Evolutionary conservation across 2,113 vertebrate genomes (phyloP), one percentile per base, ranked within the genome.

Genomic region (Taurulus bubalis): DNA sequence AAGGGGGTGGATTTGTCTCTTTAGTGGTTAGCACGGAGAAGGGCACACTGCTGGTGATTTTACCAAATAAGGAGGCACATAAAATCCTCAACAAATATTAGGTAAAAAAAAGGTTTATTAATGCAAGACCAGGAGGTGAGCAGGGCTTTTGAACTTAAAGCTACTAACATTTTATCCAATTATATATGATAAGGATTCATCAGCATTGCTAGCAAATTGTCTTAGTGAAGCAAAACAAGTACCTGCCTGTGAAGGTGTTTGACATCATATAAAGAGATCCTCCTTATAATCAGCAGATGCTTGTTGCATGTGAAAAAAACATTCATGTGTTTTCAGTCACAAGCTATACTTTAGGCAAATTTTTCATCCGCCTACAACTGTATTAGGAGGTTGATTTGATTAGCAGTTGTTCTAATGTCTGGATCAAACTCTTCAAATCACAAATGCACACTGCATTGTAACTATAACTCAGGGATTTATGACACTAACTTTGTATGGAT

Each of bases 281-380:
- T 24, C 12, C 6, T 14, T 8, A 40, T 24, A 24, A 40, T 26
- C 47, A 45, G 34, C 55, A 63, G 55, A 51, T 16, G 26, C 10
- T 76, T 51, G 30, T 32, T 64, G 22, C 36, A 65, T 36, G 30
- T 66, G 18, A 26, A 51, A 49, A 36, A 8, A 26, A 8, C 36
- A 22, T 24, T 34, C 2, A 20, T 62, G 47, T 38, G 4, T 68
- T 80, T 74, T 77, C 49, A 56, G 8, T 73, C 16, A 77, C 16
- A 76, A 36, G 7, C 28, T 58, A 30, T 26, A 24, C 36, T 28
- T 68, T 2, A 7, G 34, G 56, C 24, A 26, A 10, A 69, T 59
- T 65, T 28, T 20, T 4, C 10, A 32, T 42, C 47, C 42, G 34
- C 38, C 1, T 16, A 42, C 59, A 64, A 28, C n/a, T 38, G 28